Base-by-base conservation (phyloP, 2,888 invertebrate species). In the Cataglyphis rosenhaueri region DNA sequence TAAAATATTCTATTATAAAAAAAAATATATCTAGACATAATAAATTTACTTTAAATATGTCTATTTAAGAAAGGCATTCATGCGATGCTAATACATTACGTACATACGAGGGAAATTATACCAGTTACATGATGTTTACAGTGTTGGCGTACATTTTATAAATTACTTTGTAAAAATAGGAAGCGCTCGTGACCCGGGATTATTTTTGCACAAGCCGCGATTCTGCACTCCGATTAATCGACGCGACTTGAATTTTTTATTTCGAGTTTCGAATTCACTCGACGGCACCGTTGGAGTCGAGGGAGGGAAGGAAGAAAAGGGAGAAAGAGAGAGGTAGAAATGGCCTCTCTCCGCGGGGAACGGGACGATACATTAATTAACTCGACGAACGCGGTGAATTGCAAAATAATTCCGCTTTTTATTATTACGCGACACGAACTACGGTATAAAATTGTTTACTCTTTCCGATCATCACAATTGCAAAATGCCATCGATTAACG, bases 191-290 rank as follows among this genome's bases (percentile, higher is more conserved):
- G 35, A 35, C n/a, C 8, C 78, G 25, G 18, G 18, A 35, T 71
- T 35, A 79, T 59, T 79, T 79, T 79, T 71, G 44, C 78, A 52
- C 52, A 71, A 32, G 25, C 71, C 71, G 25, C 73, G 78, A 71
- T 71, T 41, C 32, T 12, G 59, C 21, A n/a, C 32, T 44, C 29
- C 44, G 35, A 78, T 70, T 78, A 78, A 79, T 71, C 57, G 73
- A 79, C 78, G 78, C 44, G 59, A 79, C 78, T 79, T 79, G 71
- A 59, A 79, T 79, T 71, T 79, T 79, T 79, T 71, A 79, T 79
- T 79, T 71, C 59, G 59, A 59, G 35, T 78, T 78, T 78, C 18
- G 21, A 57, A 71, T 79, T 79, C 35, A 59, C 18, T 32, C 44
- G 25, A 44, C 59, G 44, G 9, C 8, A 18, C 32, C 18, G 35